Base-by-base conservation (phyloP, 2,888 invertebrate species). In the Hypena proboscidalis region DNA sequence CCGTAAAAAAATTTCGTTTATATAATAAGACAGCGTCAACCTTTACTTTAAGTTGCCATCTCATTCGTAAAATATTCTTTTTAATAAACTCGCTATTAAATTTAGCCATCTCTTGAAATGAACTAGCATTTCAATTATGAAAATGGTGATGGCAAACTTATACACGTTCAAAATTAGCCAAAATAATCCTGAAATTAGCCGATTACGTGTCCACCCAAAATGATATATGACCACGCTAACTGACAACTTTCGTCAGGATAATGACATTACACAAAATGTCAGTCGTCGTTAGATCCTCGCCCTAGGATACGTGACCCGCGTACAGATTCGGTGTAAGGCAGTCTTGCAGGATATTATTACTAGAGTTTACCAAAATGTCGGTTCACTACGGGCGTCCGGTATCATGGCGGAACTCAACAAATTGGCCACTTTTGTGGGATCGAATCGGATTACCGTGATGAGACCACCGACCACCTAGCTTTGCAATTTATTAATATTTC, bases 291-390 rank as follows among this genome's bases (percentile, higher is more conserved):
- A 70, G 74, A 55, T 74, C 69, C 70, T 67, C 73, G 68, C 69
- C 67, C 69, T 57, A 58, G 54, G 36, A 52, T 39, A 63, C 62
- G 62, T 69, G 68, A 65, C 57, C 52, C 33, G 70, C 40, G 25
- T 63, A 44, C 64, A 39, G 50, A 62, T 53, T 35, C 42, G 48
- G 45, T 58, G 51, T 50, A 51, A 62, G 58, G 60, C 37, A 41
- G 36, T 45, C 66, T 46, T 67, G 67, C 58, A 60, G 71, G 75
- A 79, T 77, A 78, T 84, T 81, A 83, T 74, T 77, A 71, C 65
- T 65, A 72, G 77, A 83, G 84, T 84, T 81, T 84, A 81, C 83
- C 82, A 83, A 84, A 83, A 74, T 67, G 78, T 72, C 80, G 70
- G 70, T 66, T 73, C 68, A 66, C 60, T 70, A 59, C 58, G 30